Percentiles rank a stretch among this genome's conserved stretches.
Evolutionary conservation across 1,140 invertebrate genomes (phyloP).

Genomic region (Pseudomyrmex cubaensis): DNA sequence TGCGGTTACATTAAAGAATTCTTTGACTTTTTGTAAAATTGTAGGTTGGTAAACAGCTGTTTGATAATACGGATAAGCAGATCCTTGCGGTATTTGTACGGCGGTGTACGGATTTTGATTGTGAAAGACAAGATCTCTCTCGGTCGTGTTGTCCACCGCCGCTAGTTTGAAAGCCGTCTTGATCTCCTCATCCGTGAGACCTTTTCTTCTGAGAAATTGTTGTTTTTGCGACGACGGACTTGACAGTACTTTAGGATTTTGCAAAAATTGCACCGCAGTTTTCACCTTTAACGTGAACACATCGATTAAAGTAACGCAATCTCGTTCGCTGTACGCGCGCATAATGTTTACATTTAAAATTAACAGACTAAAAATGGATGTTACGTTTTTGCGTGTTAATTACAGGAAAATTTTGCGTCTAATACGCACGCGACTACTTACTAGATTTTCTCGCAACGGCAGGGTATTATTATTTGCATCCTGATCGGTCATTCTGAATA

Average conservation of each 20-base stretch:
- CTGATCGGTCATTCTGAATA: constrained; percentile 74
- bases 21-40: constrained; percentile 87
- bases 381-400: neutral
- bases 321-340: neutral
- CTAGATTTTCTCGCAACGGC: constrained; percentile 74
- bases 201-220: constrained; percentile 92
- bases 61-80: constrained; percentile 75
- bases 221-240: constrained; percentile 91
- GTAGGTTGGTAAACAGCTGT: constrained; percentile 82
- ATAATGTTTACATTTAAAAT: neutral
- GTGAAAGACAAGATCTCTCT: constrained; percentile 76
- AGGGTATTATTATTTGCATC: constrained; percentile 70
- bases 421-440: constrained; percentile 68
- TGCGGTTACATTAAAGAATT: constrained; percentile 88
- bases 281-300: constrained; percentile 87
- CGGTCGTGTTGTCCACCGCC: constrained; percentile 81
- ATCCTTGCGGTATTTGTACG: constrained; percentile 79
- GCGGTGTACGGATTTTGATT: constrained; percentile 73
- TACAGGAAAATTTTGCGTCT: constrained; percentile 1
- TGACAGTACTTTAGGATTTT: constrained; percentile 92
- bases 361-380: neutral
- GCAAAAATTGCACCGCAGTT: constrained; percentile 94
- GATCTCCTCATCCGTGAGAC: constrained; percentile 92
- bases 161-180: constrained; percentile 89
- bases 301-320: neutral